phyloP scores from a whole-genome alignment of 2,113 vertebrate genomes.

The Hydrolagus affinis region DNA sequence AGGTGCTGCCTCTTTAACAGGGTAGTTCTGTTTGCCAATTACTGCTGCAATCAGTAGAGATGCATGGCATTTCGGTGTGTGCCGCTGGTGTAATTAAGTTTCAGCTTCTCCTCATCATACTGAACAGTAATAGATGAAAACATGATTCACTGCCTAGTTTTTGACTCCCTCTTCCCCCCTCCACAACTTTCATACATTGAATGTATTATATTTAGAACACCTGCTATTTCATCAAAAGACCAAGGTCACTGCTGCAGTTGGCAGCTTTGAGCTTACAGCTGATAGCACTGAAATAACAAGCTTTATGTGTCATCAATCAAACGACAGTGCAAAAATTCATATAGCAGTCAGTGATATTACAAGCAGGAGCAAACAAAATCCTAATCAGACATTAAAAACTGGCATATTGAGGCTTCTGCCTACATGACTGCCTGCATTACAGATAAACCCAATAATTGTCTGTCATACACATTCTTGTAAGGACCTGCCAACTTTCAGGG shows the following conservation, averaged over 20 bases:
- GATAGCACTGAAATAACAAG: background rate
- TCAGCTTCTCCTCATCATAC: background rate
- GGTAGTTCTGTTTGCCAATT: background rate
- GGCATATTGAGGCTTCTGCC: background rate
- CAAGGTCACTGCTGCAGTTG: conserved; percentile 11
- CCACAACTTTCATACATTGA: background rate
- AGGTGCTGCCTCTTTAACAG: background rate
- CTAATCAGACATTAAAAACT: conserved; percentile 30
- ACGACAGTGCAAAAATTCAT: background rate
- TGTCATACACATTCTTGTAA: background rate
- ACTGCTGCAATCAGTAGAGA: background rate
- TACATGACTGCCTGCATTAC: background rate
- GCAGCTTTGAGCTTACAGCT: background rate
- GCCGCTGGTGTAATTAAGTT: background rate
- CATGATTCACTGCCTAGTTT: background rate
- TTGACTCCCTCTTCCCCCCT: background rate
- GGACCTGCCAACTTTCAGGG: conserved; percentile 12
- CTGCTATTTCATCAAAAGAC: conserved; percentile 25
- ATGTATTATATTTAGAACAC: conserved; percentile 26
- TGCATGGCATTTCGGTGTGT: background rate
- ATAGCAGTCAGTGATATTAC: background rate
- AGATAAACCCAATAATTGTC: conserved; percentile 7
- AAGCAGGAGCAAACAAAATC: background rate
- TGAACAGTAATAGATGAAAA: background rate
- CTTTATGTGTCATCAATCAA: conserved; percentile 11